Evolutionary conservation across 2,888 invertebrate species (phyloP), one percentile per base, ranked within the genome.

Genomic region (Dryomyza anilis): DNA sequence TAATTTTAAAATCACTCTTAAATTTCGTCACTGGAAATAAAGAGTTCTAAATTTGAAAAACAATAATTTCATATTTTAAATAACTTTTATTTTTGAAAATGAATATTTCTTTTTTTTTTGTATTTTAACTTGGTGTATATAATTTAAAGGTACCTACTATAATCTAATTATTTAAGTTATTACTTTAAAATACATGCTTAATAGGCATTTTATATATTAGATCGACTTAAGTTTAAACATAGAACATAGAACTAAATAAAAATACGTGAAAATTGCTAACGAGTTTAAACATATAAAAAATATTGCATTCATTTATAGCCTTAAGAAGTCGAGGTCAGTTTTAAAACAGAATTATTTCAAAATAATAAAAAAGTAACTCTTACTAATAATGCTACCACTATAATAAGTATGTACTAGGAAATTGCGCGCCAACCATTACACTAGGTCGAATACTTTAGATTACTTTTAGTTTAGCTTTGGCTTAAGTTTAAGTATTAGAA

Each of bases 251-350:
- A 43, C 43, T 16, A 43, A 43, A 43, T 6, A 16, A 1, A 43
- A 43, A 16, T 3, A 16, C n/a, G 19, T 39, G 3, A n/a, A 39
- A 39, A n/a, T 8, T 19, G 19, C n/a, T 16, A 19, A 43, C 19
- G n/a, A 21, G 30, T 59, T 48, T 19, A 19, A 48, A 14, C 12
- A 53, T 53, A n/a, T 43, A 39, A 39, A 39, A 70, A 63, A 76
- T 76, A 76, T 76, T 76, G 75, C 75, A 78, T 78, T 74, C 67
- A 72, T 77, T n/a, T 74, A 77, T 76, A 76, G 78, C 76, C 76
- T 78, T 78, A 76, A 74, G 73, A 77, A 78, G 78, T 76, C 77
- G 77, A 77, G 78, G 76, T 78, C 78, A 76, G 76, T 39, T 39
- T 60, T 60, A 52, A 48, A n/a, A n/a, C 43, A 43, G 16, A 43